Conservation (phyloP, 2,888 invertebrate species). For the Plutella xylostella region DNA sequence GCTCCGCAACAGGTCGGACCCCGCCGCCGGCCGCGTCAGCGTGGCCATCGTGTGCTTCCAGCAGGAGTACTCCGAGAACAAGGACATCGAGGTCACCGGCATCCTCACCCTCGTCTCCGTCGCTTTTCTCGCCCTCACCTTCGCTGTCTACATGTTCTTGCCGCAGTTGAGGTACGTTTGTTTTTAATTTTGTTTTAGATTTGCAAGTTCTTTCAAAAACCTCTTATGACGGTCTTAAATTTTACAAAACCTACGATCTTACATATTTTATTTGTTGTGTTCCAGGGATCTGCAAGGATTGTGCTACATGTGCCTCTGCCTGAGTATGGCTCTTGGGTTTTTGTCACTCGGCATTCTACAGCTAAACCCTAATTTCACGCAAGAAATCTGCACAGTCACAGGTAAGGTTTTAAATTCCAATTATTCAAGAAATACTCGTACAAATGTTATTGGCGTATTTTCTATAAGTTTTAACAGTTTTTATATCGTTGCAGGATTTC, state of each 20-base stretch:
- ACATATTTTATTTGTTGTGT: not conserved
- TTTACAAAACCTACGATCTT: not conserved
- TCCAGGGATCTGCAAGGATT: slow-evolving; percentile 73
- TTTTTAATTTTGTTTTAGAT: not conserved
- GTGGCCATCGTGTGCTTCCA: slow-evolving; percentile 73
- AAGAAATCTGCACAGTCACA: not conserved
- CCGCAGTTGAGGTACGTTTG: slow-evolving; percentile 69
- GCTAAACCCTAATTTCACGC: not conserved
- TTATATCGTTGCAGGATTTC: no score
- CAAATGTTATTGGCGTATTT: no score
- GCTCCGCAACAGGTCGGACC: slow-evolving; percentile 29
- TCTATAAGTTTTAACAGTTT: no score
- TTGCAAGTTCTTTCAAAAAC: not conserved
- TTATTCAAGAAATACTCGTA: no score
- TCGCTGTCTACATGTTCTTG: slow-evolving; percentile 69
- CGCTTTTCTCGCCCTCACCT: slow-evolving; percentile 69
- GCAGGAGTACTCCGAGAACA: slow-evolving; percentile 69
- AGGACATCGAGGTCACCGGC: slow-evolving; percentile 39
- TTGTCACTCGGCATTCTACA: not conserved
- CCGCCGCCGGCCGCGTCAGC: slow-evolving; percentile 25
- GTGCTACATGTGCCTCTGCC: slow-evolving; percentile 72
- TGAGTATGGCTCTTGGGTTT: slow-evolving; percentile 71
- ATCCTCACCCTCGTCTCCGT: slow-evolving; percentile 63
- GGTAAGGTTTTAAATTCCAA: no score
- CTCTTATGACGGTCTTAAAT: not conserved